Evolutionary conservation across 2,113 vertebrate species (phyloP), one percentile per base, ranked within the genome.

Genomic region (Lycaon pictus): DNA sequence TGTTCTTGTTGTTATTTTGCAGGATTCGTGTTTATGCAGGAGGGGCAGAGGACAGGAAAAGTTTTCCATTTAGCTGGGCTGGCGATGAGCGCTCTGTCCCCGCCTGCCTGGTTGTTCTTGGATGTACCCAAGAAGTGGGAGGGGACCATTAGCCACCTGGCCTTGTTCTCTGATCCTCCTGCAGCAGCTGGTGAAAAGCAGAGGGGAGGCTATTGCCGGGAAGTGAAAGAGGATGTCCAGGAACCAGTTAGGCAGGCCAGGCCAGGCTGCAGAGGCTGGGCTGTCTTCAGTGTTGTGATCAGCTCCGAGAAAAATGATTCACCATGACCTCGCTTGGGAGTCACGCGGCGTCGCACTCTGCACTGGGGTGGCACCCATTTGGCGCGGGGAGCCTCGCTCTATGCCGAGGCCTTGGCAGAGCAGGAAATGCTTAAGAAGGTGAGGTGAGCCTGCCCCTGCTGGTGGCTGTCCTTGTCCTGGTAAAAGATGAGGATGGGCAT

Each of bases 221-320:
- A 32, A 74, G 69, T 67, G 60, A 82, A 77, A 81, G 69, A 92
- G 56, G 74, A 37, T 51, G 69, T 82, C 84, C 88, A 85, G 81
- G 94, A 95, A 77, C 88, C 5, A 6, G 83, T 58, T 53, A 60
- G 89, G 79, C 62, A 0, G 32, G 89, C 89, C 0, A 0, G 67
- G 71, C 43, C 12, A 0, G 67, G 58, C 32, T 43, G 60, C 63
- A 65, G 60, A 62, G 35, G 95, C n/a, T 37, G 15, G 55, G 87
- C 93, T 96, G 92, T 74, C 55, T 32, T 58, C 60, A 17, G 81
- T 86, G 69, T 88, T 88, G 29, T 12, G 37, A 62, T 84, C 84
- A 63, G 82, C 85, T 90, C 85, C 58, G 1, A 4, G 72, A 55
- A 82, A 92, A 74, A 87, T 89, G 92, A 89, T n/a, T 97, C 84